phyloP scores from a whole-genome alignment of 2,113 vertebrate genomes.

The Sciurus niger region DNA sequence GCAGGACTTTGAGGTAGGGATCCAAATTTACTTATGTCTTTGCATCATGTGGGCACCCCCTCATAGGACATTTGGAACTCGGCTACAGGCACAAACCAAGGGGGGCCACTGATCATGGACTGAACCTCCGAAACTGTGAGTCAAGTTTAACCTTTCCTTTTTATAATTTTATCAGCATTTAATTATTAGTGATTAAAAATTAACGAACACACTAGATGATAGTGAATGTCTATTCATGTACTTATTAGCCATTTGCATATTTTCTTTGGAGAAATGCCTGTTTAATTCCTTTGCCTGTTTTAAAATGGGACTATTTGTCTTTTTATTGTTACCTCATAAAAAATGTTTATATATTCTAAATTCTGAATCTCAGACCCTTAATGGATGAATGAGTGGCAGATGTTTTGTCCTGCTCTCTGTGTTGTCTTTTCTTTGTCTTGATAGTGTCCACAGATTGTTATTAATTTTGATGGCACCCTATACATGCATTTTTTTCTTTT shows the following conservation, averaged over 20 bases:
- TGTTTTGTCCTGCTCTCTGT: background rate
- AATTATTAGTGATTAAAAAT: background rate
- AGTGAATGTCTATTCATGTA: background rate
- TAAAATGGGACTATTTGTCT: background rate
- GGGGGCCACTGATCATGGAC: background rate
- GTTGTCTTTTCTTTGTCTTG: background rate
- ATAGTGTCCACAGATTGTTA: background rate
- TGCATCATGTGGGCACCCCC: fast-evolving
- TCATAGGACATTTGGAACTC: background rate
- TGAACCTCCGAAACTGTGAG: background rate
- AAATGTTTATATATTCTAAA: background rate
- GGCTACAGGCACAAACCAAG: background rate
- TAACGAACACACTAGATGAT: background rate
- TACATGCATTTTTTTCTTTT: background rate
- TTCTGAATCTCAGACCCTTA: background rate
- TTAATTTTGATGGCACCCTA: background rate
- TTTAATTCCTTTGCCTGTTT: background rate
- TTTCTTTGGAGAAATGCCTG: background rate
- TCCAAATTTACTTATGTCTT: no score
- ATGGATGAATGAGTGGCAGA: background rate
- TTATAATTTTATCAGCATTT: background rate
- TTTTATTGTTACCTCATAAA: background rate
- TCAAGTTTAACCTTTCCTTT: background rate
- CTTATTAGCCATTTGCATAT: background rate
- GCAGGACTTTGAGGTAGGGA: no score